phyloP scores from a whole-genome alignment of 1,140 invertebrate species.

The Aphelenchoides avenae region DNA sequence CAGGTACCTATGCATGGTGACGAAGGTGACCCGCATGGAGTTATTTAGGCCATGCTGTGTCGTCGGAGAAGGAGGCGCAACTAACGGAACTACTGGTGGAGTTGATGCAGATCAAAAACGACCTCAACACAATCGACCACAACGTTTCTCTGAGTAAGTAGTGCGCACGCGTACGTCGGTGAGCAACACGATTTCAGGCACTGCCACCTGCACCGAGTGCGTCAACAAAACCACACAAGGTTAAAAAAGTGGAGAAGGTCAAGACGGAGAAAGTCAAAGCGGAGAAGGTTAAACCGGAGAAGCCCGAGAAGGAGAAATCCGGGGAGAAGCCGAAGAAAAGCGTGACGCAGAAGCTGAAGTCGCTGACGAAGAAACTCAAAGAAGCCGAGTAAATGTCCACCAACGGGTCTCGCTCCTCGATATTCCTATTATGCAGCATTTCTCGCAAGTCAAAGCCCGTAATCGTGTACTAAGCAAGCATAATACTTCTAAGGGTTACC shows the following conservation, averaged over 20 bases:
- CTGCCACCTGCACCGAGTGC: background rate
- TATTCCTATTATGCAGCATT: too few species aligned
- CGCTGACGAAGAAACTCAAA: constrained; percentile 17
- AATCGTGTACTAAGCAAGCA: too few species aligned
- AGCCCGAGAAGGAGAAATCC: background rate
- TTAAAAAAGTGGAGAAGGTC: background rate
- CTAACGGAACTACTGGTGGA: constrained; percentile 7
- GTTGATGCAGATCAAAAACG: constrained; percentile 10
- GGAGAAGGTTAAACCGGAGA: too few species aligned
- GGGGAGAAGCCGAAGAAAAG: constrained; percentile 7
- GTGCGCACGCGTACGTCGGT: background rate
- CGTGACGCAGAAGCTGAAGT: constrained; percentile 16
- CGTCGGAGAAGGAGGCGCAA: background rate
- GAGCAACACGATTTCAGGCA: background rate
- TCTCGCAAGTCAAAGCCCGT: too few species aligned
- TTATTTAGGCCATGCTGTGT: too few species aligned
- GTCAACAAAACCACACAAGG: background rate
- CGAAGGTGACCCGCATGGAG: too few species aligned
- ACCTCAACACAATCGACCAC: background rate
- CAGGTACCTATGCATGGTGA: too few species aligned
- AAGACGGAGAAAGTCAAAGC: background rate
- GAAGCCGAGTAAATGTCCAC: too few species aligned
- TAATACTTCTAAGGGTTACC: too few species aligned
- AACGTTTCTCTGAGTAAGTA: background rate
- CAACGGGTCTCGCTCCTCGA: too few species aligned